A percentile compares a stretch with the other conserved stretches of the same genome.
Evolutionary conservation across 92 coral and sea anemone species (phyloP).

Genomic region (Metridium senile): DNA sequence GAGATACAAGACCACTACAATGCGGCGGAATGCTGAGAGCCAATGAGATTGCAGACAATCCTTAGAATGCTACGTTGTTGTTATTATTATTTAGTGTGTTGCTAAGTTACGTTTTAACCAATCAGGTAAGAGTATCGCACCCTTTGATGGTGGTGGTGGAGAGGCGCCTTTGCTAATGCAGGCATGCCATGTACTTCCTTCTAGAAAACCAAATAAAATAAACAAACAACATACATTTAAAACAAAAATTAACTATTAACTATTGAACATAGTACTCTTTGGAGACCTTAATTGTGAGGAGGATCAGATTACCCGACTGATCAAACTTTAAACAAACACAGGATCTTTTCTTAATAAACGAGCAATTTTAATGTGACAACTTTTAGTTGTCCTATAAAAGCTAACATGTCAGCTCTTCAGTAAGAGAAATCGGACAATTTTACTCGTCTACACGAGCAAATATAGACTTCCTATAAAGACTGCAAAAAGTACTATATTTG

Average conservation of each 20-base stretch:
- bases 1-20: not conserved
- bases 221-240: constrained; percentile 57
- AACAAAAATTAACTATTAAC: constrained; percentile 22
- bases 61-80: not conserved
- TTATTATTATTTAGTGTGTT: constrained; percentile 11
- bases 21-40: not conserved
- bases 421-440: no score
- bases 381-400: no score
- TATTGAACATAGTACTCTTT: no score
- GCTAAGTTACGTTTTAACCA: constrained; percentile 4
- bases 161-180: constrained; percentile 91
- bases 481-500: no score
- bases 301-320: no score
- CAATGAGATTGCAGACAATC: not conserved
- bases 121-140: constrained; percentile 52
- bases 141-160: constrained; percentile 82
- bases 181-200: constrained; percentile 86
- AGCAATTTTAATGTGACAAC: no score
- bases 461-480: no score
- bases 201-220: constrained; percentile 71
- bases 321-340: no score
- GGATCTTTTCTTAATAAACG: no score
- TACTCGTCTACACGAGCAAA: no score
- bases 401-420: no score
- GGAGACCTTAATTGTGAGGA: no score